Percentiles rank a stretch among this genome's conserved stretches.
Conservation (phyloP, 2,797 vertebrate genomes). For the Coracias cyanogaster region DNA sequence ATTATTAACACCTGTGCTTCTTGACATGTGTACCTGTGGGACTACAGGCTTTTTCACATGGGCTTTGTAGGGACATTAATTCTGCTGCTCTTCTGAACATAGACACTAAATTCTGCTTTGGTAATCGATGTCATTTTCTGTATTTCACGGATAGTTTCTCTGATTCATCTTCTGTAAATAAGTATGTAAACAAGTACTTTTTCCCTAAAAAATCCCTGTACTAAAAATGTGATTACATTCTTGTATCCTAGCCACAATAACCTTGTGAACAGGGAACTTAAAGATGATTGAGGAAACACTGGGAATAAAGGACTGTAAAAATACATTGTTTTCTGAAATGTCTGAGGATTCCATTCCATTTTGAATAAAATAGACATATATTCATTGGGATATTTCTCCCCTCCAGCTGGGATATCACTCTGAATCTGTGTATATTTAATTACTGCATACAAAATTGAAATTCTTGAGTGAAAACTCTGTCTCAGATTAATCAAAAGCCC, state of each 20-base stretch:
- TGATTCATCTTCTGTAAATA: not conserved
- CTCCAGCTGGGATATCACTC: not conserved
- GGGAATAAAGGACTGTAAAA: not conserved
- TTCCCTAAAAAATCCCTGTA: accelerated
- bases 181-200: accelerated
- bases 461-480: constrained; percentile 3
- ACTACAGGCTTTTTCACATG: not conserved
- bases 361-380: not conserved
- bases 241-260: not conserved
- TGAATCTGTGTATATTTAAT: not conserved
- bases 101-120: not conserved
- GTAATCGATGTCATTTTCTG: not conserved
- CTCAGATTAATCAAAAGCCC: not conserved
- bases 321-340: not conserved
- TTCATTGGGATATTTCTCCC: constrained; percentile 2
- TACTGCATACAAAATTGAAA: not conserved
- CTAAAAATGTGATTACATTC: not conserved
- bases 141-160: not conserved
- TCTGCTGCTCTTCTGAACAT: not conserved
- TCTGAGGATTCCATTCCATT: constrained; percentile 2
- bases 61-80: not conserved
- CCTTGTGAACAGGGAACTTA: not conserved
- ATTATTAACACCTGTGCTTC: not conserved
- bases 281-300: not conserved
- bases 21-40: not conserved